A percentile compares a stretch with the other conserved stretches of the same genome.
These are phyloP conservation scores for Polydesmus complanatus DNA, from an alignment of 2,888 invertebrate genomes.

Conservation along the genomic window DNA sequence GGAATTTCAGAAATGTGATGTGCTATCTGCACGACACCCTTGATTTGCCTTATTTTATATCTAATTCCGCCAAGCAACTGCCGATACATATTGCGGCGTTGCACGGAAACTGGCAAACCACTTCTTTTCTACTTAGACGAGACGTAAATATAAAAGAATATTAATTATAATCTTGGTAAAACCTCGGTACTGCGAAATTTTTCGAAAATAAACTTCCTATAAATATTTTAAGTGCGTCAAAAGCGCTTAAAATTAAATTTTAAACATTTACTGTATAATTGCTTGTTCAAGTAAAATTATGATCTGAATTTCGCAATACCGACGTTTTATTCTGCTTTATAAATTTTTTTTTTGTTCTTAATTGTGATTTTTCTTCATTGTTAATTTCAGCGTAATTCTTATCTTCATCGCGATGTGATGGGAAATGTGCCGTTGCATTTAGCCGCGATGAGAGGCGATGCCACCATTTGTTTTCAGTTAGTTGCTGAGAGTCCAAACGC, in stretches of 20 bases:
- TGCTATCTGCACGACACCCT: constrained; percentile 4
- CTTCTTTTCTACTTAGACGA: constrained; percentile 2
- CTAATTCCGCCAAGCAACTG: constrained; percentile 3
- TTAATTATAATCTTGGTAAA: neutral
- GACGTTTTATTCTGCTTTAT: no score
- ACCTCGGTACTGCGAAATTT: no score
- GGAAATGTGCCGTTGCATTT: constrained; percentile 11
- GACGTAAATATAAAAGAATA: constrained; percentile 2
- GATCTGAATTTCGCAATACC: no score
- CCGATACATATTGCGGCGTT: constrained; percentile 8
- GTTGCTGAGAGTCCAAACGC: neutral
- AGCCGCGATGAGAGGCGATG: constrained; percentile 3
- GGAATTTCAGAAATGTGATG: neutral
- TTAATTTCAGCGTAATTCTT: constrained; percentile 5
- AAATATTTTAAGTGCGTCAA: no score
- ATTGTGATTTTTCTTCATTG: no score
- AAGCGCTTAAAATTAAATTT: no score
- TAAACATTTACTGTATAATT: no score
- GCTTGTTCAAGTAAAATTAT: no score
- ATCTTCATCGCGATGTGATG: constrained; percentile 3
- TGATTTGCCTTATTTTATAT: neutral
- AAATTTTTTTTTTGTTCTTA: no score
- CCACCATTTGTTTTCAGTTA: constrained; percentile 6
- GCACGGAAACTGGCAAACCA: constrained; percentile 10
- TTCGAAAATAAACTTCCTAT: no score